Evolutionary conservation across 1,140 invertebrate genomes (phyloP), one percentile per base, ranked within the genome.

Genomic region (Zeugodacus cucurbitae): DNA sequence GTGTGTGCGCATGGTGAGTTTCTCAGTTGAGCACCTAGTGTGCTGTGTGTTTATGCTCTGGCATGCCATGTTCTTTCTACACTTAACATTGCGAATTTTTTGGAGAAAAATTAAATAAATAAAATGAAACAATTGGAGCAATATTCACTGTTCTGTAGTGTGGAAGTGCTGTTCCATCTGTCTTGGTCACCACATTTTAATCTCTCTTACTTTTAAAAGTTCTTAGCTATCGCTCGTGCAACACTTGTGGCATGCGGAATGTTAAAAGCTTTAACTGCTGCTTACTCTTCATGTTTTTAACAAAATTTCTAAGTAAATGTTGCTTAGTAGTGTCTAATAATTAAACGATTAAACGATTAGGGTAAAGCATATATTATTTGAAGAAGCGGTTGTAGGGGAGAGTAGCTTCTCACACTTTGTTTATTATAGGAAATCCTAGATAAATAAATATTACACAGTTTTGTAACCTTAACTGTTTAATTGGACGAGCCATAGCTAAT

Each of bases 1-100:
- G 87, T 87, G n/a, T 8, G 48, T 82, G 67, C 26, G 57, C 17
- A 62, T 70, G 86, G 86, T 87, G 86, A 87, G 54, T 67, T 67
- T 87, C 59, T 44, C 74, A 48, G n/a, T 14, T n/a, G 41, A 82
- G 74, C 74, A 82, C 48, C 74, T 82, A 82, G 74, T 82, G n/a
- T 82, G 41, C 7, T 26, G 67, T 37, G 67, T 37, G 14, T 1
- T 29, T 14, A 29, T 44, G 10, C 41, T 87, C 22, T 87, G 6
- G 20, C 17, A 7, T 87, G 37, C 62, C 17, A 7, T 87, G 37
- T 41, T 67, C 22, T 59, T 22, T 62, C 59, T 37, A 67, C 44
- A 67, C 7, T 44, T 17, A 11, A 34, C 20, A 3, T 74, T 74
- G 32, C 1, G 67, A 74, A 5, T 74, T 87, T 82, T 87, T 87